Evolutionary conservation across 92 coral and sea anemone genomes (phyloP).

Genomic region (Porites rus): DNA sequence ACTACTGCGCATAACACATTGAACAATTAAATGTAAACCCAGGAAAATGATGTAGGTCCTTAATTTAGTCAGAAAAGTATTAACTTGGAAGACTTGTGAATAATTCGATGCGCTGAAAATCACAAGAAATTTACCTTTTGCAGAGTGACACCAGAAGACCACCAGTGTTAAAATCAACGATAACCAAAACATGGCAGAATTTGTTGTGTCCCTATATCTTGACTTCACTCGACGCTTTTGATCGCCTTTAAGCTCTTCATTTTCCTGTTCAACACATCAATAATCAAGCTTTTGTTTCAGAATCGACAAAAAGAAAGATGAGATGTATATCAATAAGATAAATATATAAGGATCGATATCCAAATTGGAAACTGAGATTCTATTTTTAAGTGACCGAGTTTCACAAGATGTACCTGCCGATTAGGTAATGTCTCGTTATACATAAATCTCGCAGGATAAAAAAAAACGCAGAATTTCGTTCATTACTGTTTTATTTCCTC

Average conservation of each 20-base stretch:
- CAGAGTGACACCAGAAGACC: constrained; percentile 43
- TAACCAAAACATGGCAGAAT: constrained; percentile 38
- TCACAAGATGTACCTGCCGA: constrained; percentile 32
- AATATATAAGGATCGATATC: neutral
- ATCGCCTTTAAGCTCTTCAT: constrained; percentile 16
- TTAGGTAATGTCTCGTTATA: constrained; percentile 50
- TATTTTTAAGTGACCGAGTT: neutral
- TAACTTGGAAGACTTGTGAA: neutral
- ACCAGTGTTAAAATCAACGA: constrained; percentile 25
- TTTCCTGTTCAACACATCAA: constrained; percentile 10
- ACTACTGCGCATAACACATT: too few relatives aligned
- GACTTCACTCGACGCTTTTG: neutral
- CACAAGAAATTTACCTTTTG: constrained; percentile 34
- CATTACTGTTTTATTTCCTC: neutral
- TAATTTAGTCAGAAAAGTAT: neutral
- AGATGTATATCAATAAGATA: neutral
- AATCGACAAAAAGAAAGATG: neutral
- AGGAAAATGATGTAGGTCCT: neutral
- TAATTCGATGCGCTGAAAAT: neutral
- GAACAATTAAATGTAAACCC: neutral
- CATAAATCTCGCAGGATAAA: constrained; percentile 6
- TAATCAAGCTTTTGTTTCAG: too few relatives aligned
- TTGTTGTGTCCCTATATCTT: neutral
- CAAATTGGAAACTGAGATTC: neutral
- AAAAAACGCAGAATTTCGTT: neutral